Conservation (phyloP, 2,797 vertebrate species). For the Poecilia gillii region DNA sequence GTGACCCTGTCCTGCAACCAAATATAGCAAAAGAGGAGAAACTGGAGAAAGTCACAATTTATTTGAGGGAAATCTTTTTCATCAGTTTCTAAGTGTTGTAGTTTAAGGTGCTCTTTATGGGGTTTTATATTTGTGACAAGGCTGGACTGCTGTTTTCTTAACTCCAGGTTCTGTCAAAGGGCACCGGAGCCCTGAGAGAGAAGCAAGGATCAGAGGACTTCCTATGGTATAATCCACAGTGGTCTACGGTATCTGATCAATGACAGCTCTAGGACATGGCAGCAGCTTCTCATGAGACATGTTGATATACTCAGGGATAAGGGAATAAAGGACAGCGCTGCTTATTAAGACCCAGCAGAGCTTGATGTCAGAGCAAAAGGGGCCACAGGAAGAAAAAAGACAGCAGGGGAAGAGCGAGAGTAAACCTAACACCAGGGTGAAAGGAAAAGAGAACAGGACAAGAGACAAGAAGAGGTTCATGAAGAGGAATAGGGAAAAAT, state of each 20-base stretch:
- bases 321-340: slow-evolving; percentile 53
- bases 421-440: slow-evolving; percentile 40
- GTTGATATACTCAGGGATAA: slow-evolving; percentile 48
- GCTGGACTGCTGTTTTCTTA: slow-evolving; percentile 27
- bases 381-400: slow-evolving; percentile 38
- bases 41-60: slow-evolving; percentile 11
- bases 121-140: slow-evolving; percentile 9
- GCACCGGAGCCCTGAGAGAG: slow-evolving; percentile 26
- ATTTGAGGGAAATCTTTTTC: slow-evolving; percentile 6
- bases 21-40: neutral
- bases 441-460: slow-evolving; percentile 31
- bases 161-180: slow-evolving; percentile 33
- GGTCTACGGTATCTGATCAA: slow-evolving; percentile 35
- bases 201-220: slow-evolving; percentile 24
- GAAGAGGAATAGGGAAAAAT: neutral
- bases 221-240: slow-evolving; percentile 30
- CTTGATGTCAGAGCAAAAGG: slow-evolving; percentile 51
- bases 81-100: slow-evolving; percentile 16
- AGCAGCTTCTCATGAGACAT: slow-evolving; percentile 54
- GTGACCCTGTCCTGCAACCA: neutral
- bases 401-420: slow-evolving; percentile 36
- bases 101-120: slow-evolving; percentile 12
- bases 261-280: slow-evolving; percentile 47
- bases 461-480: slow-evolving; percentile 18
- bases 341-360: slow-evolving; percentile 56